Evolutionary conservation across 2,888 invertebrate species (phyloP), one percentile per base, ranked within the genome.

Genomic region (Drosophila leonis): DNA sequence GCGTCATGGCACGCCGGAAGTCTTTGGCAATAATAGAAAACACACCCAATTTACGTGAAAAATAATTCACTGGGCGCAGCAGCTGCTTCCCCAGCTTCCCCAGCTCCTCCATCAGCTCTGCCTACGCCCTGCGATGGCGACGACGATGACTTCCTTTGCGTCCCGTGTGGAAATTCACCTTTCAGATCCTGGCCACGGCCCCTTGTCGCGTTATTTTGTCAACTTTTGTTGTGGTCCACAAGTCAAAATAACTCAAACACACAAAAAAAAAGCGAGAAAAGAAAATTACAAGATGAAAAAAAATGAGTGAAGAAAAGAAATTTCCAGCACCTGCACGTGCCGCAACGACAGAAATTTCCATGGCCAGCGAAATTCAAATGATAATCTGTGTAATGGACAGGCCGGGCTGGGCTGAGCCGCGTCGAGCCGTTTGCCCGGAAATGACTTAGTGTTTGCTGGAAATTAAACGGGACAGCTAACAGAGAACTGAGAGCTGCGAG

Each of bases 21-120:
- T 86, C 83, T 72, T 81, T 78, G 87, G 89, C 89, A 88, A 83
- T 88, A 83, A 83, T 88, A 83, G 87, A 86, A 83, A 84, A 79
- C 89, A 88, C 89, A 86, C 84, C 89, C 82, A 84, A 84, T 88
- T 88, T 84, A 72, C 71, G 68, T 79, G 67, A 65, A 75, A 71
- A 84, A 88, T 81, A 84, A 86, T 88, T 84, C 79, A 83, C 76
- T 83, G 83, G 67, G 68, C 72, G 46, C 72, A 73, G 75, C 86
- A 73, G 86, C 83, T 75, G 67, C 46, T 46, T n/a, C n/a, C n/a
- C n/a, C n/a, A n/a, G 67, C 87, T 70, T n/a, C n/a, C n/a, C 44
- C 8, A 24, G 59, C 35, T 35, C 13, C 35, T 13, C 54, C 10
- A 2, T 31, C 7, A 3, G 15, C 35, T 20, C 6, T 12, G 20